A percentile compares a stretch with the other conserved stretches of the same genome.
These are phyloP conservation scores for Piprites chloris DNA, from an alignment of 2,113 vertebrate species.

Conservation along the genomic window DNA sequence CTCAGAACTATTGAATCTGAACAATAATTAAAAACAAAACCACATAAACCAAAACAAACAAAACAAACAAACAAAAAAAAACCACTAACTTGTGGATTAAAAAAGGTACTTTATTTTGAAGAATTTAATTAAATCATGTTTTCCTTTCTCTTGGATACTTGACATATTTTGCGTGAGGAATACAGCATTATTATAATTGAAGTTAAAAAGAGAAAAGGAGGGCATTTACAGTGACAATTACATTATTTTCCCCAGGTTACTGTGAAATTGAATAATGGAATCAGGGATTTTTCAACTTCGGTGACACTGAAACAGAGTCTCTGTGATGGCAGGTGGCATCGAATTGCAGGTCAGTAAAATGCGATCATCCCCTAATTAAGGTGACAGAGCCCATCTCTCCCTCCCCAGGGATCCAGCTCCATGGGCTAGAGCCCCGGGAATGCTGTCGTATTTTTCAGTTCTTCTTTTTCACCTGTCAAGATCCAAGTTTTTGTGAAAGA, in stretches of 20 bases:
- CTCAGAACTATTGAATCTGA: neutral
- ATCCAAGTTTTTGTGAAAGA: neutral
- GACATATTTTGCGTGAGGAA: neutral
- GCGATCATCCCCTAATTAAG: neutral
- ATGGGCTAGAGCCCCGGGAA: neutral
- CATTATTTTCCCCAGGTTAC: constrained; percentile 75
- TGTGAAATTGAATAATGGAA: constrained; percentile 84
- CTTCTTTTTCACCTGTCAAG: neutral
- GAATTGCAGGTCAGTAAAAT: constrained; percentile 82
- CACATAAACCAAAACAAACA: neutral
- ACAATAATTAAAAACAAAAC: neutral
- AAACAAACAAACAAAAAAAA: neutral
- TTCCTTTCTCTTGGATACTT: neutral
- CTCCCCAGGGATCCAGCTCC: neutral
- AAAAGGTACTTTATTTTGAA: neutral
- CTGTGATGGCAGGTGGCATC: constrained; percentile 90
- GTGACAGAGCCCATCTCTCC: neutral
- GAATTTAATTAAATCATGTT: neutral
- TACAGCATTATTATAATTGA: neutral
- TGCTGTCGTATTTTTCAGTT: neutral
- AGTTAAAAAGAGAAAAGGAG: neutral
- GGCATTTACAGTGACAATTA: neutral
- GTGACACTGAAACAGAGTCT: constrained; percentile 80
- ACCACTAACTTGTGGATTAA: neutral
- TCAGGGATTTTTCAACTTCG: constrained; percentile 83